Percentiles rank a stretch among this genome's conserved stretches.
These are phyloP conservation scores for Austrolebias charrua DNA, from an alignment of 2,797 vertebrate species.

Conservation along the genomic window DNA sequence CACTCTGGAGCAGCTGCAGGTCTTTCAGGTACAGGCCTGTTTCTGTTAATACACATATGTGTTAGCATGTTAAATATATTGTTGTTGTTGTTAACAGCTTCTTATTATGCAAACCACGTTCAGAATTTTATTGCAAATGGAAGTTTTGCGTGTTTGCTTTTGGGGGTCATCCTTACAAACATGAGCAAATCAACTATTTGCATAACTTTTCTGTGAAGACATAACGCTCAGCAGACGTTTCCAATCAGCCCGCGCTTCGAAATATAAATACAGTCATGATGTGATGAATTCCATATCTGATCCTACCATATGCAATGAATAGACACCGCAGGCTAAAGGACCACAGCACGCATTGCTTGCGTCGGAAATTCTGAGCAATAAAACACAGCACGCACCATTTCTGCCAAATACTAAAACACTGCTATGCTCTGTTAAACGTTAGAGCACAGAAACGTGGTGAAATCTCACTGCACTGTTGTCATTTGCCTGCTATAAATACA, in stretches of 20 bases:
- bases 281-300: constrained; percentile 16
- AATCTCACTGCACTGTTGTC: not conserved
- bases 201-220: not conserved
- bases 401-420: not conserved
- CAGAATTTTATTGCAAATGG: too few species aligned
- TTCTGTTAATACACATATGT: not conserved
- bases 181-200: not conserved
- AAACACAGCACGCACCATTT: not conserved
- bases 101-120: too few species aligned
- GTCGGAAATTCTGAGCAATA: constrained; percentile 2
- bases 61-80: not conserved
- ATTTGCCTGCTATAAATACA: not conserved
- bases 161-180: too few species aligned
- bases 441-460: not conserved
- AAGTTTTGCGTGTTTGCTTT: not conserved
- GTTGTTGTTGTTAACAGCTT: not conserved
- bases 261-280: constrained; percentile 16
- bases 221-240: constrained; percentile 13
- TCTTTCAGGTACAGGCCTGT: constrained; percentile 80
- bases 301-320: constrained; percentile 12
- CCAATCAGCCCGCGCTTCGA: not conserved
- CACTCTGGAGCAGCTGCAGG: constrained; percentile 86
- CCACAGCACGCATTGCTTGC: not conserved
- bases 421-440: not conserved
- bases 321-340: constrained; percentile 4